phyloP scores from a whole-genome alignment of 2,888 invertebrate genomes.

The Megastigmus dorsalis region DNA sequence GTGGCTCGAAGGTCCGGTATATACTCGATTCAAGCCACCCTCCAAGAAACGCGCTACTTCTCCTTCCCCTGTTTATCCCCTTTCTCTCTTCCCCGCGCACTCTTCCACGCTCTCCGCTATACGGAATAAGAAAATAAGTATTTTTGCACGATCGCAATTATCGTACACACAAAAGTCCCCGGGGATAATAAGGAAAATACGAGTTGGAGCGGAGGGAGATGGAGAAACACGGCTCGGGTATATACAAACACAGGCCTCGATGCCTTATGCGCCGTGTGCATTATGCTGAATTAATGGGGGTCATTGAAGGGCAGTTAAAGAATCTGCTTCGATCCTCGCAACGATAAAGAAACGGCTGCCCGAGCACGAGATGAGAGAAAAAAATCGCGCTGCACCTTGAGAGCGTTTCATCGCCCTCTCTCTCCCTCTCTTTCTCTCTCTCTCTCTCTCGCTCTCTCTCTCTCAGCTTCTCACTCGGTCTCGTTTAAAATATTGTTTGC shows the following conservation, averaged over 20 bases:
- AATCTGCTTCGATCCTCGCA: constrained; percentile 42
- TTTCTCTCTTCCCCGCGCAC: too few relatives aligned
- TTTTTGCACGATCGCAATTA: constrained; percentile 40
- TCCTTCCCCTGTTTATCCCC: too few relatives aligned
- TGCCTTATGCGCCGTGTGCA: not conserved
- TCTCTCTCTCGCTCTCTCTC: not conserved
- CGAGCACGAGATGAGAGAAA: not conserved
- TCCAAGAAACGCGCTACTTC: too few relatives aligned
- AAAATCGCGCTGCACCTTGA: not conserved
- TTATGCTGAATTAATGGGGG: constrained; percentile 49
- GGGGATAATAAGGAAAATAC: constrained; percentile 30
- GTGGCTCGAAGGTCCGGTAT: too few relatives aligned
- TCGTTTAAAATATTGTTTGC: constrained; percentile 19
- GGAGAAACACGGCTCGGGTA: not conserved
- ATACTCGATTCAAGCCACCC: too few relatives aligned
- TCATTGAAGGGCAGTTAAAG: constrained; percentile 46
- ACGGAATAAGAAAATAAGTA: not conserved
- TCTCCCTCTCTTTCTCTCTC: not conserved
- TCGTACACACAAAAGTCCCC: constrained; percentile 10
- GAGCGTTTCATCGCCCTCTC: constrained; percentile 2
- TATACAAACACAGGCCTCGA: not conserved
- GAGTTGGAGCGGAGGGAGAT: not conserved
- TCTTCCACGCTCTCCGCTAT: too few relatives aligned
- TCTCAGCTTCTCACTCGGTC: not conserved
- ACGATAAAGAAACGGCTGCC: constrained; percentile 44